phyloP scores from a whole-genome alignment of 2,888 invertebrate species.

The Liposcelis brunnea region DNA sequence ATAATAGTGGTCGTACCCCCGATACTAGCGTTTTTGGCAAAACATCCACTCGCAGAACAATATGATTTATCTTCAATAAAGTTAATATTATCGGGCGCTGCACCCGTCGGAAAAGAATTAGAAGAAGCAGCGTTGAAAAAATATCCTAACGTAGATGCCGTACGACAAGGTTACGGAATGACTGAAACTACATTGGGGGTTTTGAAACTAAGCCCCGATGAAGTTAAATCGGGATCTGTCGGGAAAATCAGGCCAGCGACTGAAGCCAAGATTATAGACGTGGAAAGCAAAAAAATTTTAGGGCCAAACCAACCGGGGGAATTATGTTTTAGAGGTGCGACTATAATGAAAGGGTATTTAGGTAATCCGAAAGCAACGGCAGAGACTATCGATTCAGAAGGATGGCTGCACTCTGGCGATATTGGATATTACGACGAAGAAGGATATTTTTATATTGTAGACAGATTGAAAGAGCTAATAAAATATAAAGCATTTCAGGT shows the following conservation, averaged over 20 bases:
- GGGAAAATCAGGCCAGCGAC: slow-evolving; percentile 11
- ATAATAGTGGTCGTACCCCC: slow-evolving; percentile 16
- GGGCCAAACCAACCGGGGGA: slow-evolving; percentile 58
- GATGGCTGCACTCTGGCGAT: slow-evolving; percentile 66
- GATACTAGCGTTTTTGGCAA: neutral
- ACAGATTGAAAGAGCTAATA: slow-evolving; percentile 74
- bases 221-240: slow-evolving; percentile 10
- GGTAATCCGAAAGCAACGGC: slow-evolving; percentile 47
- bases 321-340: slow-evolving; percentile 63
- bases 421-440: slow-evolving; percentile 65
- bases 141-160: neutral
- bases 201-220: slow-evolving; percentile 6
- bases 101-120: too few species aligned
- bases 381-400: slow-evolving; percentile 46
- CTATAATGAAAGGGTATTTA: slow-evolving; percentile 71
- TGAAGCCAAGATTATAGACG: slow-evolving; percentile 14
- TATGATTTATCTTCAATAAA: too few species aligned
- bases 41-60: too few species aligned
- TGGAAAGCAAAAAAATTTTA: slow-evolving; percentile 32
- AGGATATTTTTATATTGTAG: slow-evolving; percentile 62
- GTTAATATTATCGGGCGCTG: too few species aligned
- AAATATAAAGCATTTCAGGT: slow-evolving; percentile 69
- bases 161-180: slow-evolving; percentile 22
- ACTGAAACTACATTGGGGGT: slow-evolving; percentile 19
- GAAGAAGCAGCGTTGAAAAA: neutral